Conservation (phyloP, 2,113 vertebrate species). For the Sardina pilchardus region DNA sequence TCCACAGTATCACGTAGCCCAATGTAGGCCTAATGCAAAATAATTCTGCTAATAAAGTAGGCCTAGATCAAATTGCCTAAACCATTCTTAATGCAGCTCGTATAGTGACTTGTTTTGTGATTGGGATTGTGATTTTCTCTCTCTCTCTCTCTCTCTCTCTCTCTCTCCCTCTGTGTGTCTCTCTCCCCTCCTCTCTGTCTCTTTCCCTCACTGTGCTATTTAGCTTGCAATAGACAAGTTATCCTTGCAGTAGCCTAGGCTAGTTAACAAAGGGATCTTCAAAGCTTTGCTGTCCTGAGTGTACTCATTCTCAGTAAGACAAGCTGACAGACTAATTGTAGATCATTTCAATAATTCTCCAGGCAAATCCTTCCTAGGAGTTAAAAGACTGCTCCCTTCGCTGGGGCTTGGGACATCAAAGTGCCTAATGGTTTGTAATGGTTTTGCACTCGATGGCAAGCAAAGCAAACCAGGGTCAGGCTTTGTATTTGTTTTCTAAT, state of each 20-base stretch:
- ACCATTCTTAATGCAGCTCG: no score
- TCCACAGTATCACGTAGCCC: not conserved
- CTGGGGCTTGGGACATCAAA: conserved; percentile 5
- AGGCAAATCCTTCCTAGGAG: conserved; percentile 25
- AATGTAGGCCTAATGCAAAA: not conserved
- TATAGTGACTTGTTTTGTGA: no score
- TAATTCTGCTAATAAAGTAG: not conserved
- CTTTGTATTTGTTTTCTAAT: not conserved
- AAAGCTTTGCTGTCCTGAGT: conserved; percentile 25
- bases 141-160: no score
- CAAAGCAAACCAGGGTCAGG: not conserved
- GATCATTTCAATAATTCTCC: conserved; percentile 30
- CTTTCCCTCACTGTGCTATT: not conserved
- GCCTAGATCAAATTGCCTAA: not conserved
- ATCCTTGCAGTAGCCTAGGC: not conserved
- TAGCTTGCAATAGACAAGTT: not conserved
- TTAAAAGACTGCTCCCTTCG: conserved; percentile 27
- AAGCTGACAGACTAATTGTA: conserved; percentile 41
- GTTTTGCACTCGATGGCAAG: not conserved
- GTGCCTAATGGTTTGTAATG: conserved; percentile 10
- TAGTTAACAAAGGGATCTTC: conserved; percentile 4
- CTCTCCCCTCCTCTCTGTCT: no score
- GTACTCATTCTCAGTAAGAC: conserved; percentile 12
- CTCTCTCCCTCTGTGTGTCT: no score
- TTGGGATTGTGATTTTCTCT: no score